A percentile compares a stretch with the other conserved stretches of the same genome.
Evolutionary conservation across 92 coral and sea anemone genomes (phyloP).

Genomic region (Epizoanthus illoricatus): DNA sequence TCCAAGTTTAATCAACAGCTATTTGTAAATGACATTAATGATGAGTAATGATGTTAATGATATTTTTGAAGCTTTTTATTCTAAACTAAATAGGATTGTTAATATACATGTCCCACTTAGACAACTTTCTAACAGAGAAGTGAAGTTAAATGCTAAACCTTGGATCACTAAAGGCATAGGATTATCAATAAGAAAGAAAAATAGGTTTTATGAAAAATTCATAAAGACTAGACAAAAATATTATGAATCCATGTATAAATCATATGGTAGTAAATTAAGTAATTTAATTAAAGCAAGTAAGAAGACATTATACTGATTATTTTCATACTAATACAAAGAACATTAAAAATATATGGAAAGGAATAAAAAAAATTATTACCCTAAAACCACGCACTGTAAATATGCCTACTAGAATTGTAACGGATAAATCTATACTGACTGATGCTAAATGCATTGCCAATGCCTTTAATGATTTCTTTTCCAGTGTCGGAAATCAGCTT

Average conservation of each 20-base stretch:
- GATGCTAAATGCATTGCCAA: constrained; percentile 11
- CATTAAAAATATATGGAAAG: constrained; percentile 45
- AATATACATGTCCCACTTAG: constrained; percentile 43
- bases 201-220: constrained; percentile 10
- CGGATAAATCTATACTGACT: constrained; percentile 3
- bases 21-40: constrained; percentile 35
- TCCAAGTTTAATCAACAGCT: constrained; percentile 30
- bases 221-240: constrained; percentile 1
- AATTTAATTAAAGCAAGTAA: constrained; percentile 9
- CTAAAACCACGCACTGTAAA: constrained; percentile 34
- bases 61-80: constrained; percentile 26
- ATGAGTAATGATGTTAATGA: constrained; percentile 4
- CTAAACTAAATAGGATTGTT: constrained; percentile 14
- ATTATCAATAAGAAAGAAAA: constrained; percentile 39
- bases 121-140: constrained; percentile 33
- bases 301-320: constrained; percentile 37
- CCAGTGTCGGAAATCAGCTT: constrained; percentile 8
- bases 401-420: constrained; percentile 37
- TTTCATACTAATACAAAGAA: constrained; percentile 28
- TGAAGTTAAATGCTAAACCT: constrained; percentile 46
- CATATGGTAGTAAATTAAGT: constrained; percentile 11
- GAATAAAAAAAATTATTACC: constrained; percentile 41
- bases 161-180: constrained; percentile 48
- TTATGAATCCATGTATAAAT: constrained; percentile 17
- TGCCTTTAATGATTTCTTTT: constrained; percentile 14